A percentile compares a stretch with the other conserved stretches of the same genome.
Evolutionary conservation across 1,140 invertebrate genomes (phyloP).

Genomic region (Gryon sp.): DNA sequence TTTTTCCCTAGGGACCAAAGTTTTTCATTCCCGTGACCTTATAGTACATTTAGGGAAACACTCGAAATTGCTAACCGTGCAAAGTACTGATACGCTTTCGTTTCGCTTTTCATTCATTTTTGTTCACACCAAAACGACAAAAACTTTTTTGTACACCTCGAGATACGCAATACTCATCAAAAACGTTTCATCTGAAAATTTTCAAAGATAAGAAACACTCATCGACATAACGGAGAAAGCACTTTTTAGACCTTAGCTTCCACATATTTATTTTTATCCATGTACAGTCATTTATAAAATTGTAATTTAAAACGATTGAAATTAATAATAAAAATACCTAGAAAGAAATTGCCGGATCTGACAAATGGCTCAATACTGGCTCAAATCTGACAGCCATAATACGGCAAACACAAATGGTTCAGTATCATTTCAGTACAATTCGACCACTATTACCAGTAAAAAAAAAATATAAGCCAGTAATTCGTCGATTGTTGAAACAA

Average conservation of each 20-base stretch:
- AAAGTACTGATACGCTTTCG: conserved; percentile 26
- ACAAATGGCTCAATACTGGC: no score
- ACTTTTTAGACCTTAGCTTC: conserved; percentile 7
- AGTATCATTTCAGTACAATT: no score
- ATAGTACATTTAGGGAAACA: conserved; percentile 3
- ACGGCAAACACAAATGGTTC: no score
- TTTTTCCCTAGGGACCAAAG: conserved; percentile 42
- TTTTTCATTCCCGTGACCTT: conserved; percentile 36
- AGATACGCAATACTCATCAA: conserved; percentile 45
- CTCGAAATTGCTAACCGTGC: conserved; percentile 26
- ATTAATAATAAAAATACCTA: no score
- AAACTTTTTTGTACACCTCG: conserved; percentile 16
- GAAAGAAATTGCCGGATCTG: no score
- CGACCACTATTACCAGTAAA: no score
- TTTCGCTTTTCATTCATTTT: conserved; percentile 28
- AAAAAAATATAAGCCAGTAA: no score
- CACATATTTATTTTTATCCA: conserved; percentile 3
- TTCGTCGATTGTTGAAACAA: no score
- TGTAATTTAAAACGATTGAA: no score
- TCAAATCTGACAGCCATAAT: no score
- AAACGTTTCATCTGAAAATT: conserved; percentile 36
- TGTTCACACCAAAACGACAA: conserved; percentile 18
- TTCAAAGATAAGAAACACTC: conserved; percentile 46
- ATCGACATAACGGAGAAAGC: conserved; percentile 40
- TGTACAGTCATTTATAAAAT: not conserved